phyloP scores from a whole-genome alignment of 2,888 invertebrate genomes.

The Ditula angustiorana region DNA sequence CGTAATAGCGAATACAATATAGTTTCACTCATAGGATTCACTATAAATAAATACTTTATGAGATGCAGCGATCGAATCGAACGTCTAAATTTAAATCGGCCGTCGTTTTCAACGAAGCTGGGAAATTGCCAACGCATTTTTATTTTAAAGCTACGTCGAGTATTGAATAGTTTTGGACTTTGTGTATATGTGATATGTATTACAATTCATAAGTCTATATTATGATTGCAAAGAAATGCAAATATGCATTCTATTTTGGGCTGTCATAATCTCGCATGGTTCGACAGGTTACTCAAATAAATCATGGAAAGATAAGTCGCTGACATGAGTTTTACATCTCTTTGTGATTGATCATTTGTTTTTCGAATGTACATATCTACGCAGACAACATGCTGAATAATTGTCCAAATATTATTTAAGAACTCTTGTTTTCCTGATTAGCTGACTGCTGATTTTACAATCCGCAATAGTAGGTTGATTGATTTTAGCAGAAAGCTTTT shows the following conservation, averaged over 20 bases:
- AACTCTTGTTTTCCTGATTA: too few species aligned
- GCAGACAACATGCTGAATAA: background rate
- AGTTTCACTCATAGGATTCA: background rate
- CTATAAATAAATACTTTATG: background rate
- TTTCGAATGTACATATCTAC: slow-evolving; percentile 14
- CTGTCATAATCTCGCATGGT: background rate
- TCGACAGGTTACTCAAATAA: background rate
- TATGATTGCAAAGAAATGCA: too few species aligned
- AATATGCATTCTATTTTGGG: background rate
- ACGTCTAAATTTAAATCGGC: slow-evolving; percentile 25
- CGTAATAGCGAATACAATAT: background rate
- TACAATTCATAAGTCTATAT: too few species aligned
- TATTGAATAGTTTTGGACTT: background rate
- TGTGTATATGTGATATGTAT: background rate
- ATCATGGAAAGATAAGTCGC: slow-evolving; percentile 20
- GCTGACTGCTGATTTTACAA: too few species aligned
- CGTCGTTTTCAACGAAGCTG: slow-evolving; percentile 5
- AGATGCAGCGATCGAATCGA: slow-evolving; percentile 13
- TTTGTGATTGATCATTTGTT: slow-evolving; percentile 25
- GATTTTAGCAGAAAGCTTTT: too few species aligned
- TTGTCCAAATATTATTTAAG: too few species aligned
- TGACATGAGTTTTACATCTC: slow-evolving; percentile 11
- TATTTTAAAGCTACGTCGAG: background rate
- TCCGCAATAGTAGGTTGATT: too few species aligned
- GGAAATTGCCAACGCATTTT: slow-evolving; percentile 20